A percentile compares a stretch with the other conserved stretches of the same genome.
phyloP scores from a whole-genome alignment of 2,797 vertebrate species.

The Acanthurus leucopareius region DNA sequence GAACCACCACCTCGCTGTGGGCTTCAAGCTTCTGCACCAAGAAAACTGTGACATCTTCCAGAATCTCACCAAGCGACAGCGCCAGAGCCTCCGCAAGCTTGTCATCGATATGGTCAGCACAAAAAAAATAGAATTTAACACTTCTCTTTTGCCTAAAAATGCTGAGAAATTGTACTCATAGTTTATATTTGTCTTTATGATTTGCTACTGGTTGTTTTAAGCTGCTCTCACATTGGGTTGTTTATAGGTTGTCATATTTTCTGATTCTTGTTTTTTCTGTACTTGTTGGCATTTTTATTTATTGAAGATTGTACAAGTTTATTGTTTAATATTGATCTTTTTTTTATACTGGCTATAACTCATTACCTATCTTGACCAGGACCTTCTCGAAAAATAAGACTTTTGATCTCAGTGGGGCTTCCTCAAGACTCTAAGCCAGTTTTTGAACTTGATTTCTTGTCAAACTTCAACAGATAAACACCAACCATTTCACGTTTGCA shows the following conservation, averaged over 20 bases:
- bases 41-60: slow-evolving; percentile 99
- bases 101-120: slow-evolving; percentile 95
- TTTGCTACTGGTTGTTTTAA: neutral
- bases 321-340: slow-evolving; percentile 5
- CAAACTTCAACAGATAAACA: neutral
- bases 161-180: neutral
- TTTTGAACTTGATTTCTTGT: neutral
- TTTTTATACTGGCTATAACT: neutral
- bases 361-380: neutral
- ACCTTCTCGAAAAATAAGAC: neutral
- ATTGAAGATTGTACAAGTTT: neutral
- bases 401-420: neutral
- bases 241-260: neutral
- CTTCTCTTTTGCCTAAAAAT: neutral
- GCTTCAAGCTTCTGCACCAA: slow-evolving; percentile 97
- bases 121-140: too few relatives aligned
- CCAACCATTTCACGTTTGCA: neutral
- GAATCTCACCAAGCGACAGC: slow-evolving; percentile 96
- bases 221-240: neutral
- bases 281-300: neutral
- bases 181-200: neutral
- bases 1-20: slow-evolving; percentile 97
- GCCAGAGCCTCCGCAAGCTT: slow-evolving; percentile 95
- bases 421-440: neutral
- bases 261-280: neutral